phyloP scores from a whole-genome alignment of 2,888 invertebrate genomes.

The Volucella inanis region DNA sequence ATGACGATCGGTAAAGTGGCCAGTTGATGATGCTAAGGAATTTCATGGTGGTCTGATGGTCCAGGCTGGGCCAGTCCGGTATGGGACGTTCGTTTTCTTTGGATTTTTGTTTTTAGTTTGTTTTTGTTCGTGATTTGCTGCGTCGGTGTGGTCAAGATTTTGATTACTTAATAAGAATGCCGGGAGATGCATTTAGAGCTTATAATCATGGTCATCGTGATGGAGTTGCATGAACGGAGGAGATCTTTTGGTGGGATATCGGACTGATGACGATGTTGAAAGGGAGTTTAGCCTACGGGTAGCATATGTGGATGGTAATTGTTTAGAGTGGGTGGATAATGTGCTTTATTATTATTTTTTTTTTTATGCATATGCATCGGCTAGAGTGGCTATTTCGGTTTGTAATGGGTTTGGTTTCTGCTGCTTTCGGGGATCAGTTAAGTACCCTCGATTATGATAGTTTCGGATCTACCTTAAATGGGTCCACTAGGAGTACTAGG shows the following conservation, averaged over 20 bases:
- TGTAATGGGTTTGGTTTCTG: too few species aligned
- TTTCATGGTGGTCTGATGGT: constrained; percentile 56
- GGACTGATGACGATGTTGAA: constrained; percentile 44
- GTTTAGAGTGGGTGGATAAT: constrained; percentile 66
- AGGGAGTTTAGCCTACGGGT: constrained; percentile 52
- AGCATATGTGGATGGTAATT: constrained; percentile 59
- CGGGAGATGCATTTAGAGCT: constrained; percentile 69
- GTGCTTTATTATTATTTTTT: constrained; percentile 41
- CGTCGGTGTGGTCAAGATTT: constrained; percentile 74
- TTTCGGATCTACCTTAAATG: too few species aligned
- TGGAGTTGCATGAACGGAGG: constrained; percentile 58
- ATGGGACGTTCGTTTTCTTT: constrained; percentile 47
- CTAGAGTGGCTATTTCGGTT: too few species aligned
- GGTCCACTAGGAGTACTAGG: too few species aligned
- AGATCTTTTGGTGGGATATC: constrained; percentile 20
- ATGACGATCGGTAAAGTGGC: constrained; percentile 54
- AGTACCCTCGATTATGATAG: too few species aligned
- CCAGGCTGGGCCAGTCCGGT: background rate
- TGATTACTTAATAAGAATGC: constrained; percentile 74
- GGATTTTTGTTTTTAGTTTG: constrained; percentile 3
- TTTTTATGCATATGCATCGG: too few species aligned
- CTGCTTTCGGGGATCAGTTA: too few species aligned
- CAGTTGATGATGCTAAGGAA: constrained; percentile 62
- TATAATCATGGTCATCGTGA: constrained; percentile 63
- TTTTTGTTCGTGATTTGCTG: constrained; percentile 8